These are phyloP conservation scores for Aleadryas rufinucha DNA, from an alignment of 2,113 vertebrate species.

Conservation along the genomic window DNA sequence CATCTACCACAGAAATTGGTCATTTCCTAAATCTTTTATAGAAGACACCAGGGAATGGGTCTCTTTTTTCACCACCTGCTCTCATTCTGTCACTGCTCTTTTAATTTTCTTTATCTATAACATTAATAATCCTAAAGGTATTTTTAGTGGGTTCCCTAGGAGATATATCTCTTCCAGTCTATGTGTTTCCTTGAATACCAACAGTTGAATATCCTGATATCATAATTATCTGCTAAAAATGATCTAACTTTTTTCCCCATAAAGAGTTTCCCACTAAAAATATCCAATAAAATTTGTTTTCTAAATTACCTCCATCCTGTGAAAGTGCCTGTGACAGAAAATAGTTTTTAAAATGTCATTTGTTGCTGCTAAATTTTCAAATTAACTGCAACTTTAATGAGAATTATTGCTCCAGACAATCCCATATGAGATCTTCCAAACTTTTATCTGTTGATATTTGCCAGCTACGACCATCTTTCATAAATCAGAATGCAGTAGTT, in stretches of 20 bases:
- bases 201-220: constrained; percentile 37
- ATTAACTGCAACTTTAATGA: constrained; percentile 44
- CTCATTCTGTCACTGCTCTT: constrained; percentile 37
- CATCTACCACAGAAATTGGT: neutral
- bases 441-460: constrained; percentile 37
- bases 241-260: neutral
- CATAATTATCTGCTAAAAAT: constrained; percentile 45
- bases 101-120: constrained; percentile 52
- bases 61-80: neutral
- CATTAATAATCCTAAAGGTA: constrained; percentile 40
- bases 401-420: constrained; percentile 41
- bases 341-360: constrained; percentile 27
- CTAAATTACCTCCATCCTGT: constrained; percentile 22
- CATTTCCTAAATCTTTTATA: neutral
- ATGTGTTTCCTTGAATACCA: constrained; percentile 43
- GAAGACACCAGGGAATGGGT: neutral
- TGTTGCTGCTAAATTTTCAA: constrained; percentile 21
- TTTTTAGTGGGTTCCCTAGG: constrained; percentile 49
- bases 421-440: constrained; percentile 21
- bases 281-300: constrained; percentile 29
- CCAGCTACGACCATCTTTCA: neutral
- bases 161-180: constrained; percentile 15
- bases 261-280: constrained; percentile 38
- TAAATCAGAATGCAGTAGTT: neutral
- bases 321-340: constrained; percentile 29